Evolutionary conservation across 2,888 invertebrate genomes (phyloP).

Genomic region (Cristatella mucedo): DNA sequence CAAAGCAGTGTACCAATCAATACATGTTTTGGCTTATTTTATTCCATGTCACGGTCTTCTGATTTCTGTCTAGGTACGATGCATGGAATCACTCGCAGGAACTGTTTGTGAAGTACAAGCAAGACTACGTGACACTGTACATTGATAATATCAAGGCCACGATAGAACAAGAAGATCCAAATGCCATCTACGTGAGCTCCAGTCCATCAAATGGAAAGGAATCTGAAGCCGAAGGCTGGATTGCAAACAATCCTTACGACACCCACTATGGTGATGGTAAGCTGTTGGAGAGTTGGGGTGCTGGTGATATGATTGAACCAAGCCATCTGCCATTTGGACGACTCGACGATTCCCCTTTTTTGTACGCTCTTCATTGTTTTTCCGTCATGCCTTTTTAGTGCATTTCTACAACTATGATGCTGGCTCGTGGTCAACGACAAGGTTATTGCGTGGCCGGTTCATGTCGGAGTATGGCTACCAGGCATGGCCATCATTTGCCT

Average conservation of each 20-base stretch:
- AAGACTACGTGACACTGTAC: slow-evolving; percentile 64
- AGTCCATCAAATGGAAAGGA: slow-evolving; percentile 53
- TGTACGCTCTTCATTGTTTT: neutral
- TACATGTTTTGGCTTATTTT: no score
- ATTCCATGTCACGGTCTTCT: no score
- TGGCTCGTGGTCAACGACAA: slow-evolving; percentile 34
- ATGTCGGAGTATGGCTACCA: slow-evolving; percentile 92
- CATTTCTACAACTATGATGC: slow-evolving; percentile 79
- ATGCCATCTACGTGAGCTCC: slow-evolving; percentile 59
- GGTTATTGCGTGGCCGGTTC: slow-evolving; percentile 64
- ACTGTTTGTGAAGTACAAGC: no score
- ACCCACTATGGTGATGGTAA: slow-evolving; percentile 67
- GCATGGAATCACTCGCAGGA: no score
- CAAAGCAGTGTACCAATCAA: no score
- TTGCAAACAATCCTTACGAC: slow-evolving; percentile 61
- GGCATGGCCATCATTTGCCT: slow-evolving; percentile 59
- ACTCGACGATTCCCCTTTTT: neutral
- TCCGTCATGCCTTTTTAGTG: slow-evolving; percentile 20
- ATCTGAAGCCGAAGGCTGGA: slow-evolving; percentile 50
- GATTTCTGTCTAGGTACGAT: no score
- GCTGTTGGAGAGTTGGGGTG: slow-evolving; percentile 12
- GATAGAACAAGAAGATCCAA: slow-evolving; percentile 59
- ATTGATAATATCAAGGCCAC: slow-evolving; percentile 55
- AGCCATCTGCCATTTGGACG: neutral
- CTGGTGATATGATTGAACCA: neutral